These are phyloP conservation scores for Ascidia mentula DNA, from an alignment of 23 tunicate species.

Conservation along the genomic window DNA sequence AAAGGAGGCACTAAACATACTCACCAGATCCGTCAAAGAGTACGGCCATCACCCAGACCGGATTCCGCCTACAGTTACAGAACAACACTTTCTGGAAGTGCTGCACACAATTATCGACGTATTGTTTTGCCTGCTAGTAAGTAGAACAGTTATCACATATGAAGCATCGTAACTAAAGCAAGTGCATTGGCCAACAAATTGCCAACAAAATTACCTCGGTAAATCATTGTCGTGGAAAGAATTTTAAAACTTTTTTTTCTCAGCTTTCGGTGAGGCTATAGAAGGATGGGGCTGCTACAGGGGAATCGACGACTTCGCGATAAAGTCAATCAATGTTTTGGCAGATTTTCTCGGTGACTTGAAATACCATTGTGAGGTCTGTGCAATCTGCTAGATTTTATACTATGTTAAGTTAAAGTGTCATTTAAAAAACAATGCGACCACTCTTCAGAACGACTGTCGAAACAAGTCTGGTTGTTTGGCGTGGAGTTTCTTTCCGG, in stretches of 20 bases:
- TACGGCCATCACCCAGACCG: not conserved
- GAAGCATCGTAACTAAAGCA: too few species aligned
- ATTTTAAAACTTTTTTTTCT: too few species aligned
- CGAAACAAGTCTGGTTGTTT: not conserved
- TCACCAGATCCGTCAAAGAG: not conserved
- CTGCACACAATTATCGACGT: not conserved
- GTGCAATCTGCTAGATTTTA: too few species aligned
- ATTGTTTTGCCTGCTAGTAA: not conserved
- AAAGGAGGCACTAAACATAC: too few species aligned
- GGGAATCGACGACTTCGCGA: not conserved
- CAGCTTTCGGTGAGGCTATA: not conserved
- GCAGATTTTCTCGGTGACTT: not conserved
- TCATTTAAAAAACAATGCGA: too few species aligned
- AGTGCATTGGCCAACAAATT: too few species aligned
- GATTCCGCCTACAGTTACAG: too few species aligned
- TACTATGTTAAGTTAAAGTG: too few species aligned
- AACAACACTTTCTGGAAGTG: not conserved
- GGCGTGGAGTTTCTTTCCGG: slow-evolving; percentile 4
- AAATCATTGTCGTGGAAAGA: too few species aligned
- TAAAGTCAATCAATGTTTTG: not conserved
- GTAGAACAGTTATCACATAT: too few species aligned
- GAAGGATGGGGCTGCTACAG: not conserved
- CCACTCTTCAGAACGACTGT: not conserved
- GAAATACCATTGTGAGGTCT: not conserved
- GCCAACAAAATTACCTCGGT: too few species aligned